A percentile compares a stretch with the other conserved stretches of the same genome.
Conservation (phyloP, 1,140 invertebrate genomes). For the Halesus radiatus region DNA sequence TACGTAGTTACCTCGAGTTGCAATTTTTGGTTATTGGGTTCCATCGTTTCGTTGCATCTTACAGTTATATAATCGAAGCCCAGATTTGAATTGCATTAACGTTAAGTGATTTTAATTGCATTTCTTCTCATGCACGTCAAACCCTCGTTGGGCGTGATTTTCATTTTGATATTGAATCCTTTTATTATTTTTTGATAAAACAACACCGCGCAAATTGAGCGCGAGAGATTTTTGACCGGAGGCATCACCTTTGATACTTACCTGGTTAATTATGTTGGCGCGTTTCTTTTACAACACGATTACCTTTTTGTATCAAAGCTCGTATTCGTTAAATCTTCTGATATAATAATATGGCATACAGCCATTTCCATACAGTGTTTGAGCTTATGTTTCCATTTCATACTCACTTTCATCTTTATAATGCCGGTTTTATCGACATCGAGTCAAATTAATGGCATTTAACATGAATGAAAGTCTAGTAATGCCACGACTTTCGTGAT, state of each 20-base stretch:
- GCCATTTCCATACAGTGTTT: too few relatives aligned
- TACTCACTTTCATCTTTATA: too few relatives aligned
- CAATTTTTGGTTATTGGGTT: too few relatives aligned
- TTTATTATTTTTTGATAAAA: conserved; percentile 34
- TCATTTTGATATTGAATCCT: conserved; percentile 29
- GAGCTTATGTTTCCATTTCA: too few relatives aligned
- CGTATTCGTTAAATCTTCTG: too few relatives aligned
- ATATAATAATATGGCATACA: too few relatives aligned
- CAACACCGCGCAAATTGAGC: conserved; percentile 25
- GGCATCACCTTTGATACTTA: conserved; percentile 8
- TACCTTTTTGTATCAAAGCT: not conserved
- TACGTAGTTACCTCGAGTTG: too few relatives aligned
- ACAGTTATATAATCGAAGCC: not conserved
- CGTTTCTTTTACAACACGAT: conserved; percentile 11
- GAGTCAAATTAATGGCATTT: too few relatives aligned
- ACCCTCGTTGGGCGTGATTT: conserved; percentile 52
- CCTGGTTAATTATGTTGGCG: conserved; percentile 26
- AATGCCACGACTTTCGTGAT: too few relatives aligned
- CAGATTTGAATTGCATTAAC: conserved; percentile 42
- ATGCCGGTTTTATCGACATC: too few relatives aligned
- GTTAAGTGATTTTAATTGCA: conserved; percentile 57
- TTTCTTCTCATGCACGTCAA: conserved; percentile 54
- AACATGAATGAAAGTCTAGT: too few relatives aligned
- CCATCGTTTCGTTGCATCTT: too few relatives aligned
- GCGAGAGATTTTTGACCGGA: conserved; percentile 12